These are phyloP conservation scores for Argyrosomus japonicus DNA, from an alignment of 2,113 vertebrate genomes.

Conservation along the genomic window DNA sequence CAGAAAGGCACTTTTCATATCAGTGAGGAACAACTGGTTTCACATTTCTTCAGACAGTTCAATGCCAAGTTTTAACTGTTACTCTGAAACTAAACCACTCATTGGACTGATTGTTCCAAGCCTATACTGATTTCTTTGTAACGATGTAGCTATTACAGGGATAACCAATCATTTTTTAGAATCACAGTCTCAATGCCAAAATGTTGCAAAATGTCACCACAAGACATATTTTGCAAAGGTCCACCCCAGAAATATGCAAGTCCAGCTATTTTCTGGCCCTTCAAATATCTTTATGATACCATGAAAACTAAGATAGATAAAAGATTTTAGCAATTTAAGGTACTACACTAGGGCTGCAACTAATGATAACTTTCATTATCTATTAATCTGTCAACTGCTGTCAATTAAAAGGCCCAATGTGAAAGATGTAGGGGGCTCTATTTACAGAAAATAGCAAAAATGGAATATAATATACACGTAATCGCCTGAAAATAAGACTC, in stretches of 20 bases:
- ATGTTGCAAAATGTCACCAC: slow-evolving; percentile 11
- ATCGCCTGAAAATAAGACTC: no score
- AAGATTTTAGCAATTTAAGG: no score
- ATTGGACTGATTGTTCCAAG: background rate
- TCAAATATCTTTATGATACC: no score
- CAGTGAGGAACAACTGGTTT: background rate
- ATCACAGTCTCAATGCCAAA: background rate
- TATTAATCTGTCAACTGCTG: no score
- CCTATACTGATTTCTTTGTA: slow-evolving; percentile 1
- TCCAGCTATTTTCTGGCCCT: background rate
- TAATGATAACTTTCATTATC: no score
- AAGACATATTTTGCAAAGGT: slow-evolving; percentile 20
- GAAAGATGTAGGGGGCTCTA: no score
- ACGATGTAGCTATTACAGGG: background rate
- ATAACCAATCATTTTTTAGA: slow-evolving; percentile 5
- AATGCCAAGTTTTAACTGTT: background rate
- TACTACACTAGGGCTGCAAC: no score
- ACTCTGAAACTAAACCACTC: background rate
- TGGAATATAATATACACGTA: no score
- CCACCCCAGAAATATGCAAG: background rate
- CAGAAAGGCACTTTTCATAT: background rate
- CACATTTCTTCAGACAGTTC: background rate
- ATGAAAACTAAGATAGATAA: background rate
- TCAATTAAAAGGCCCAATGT: no score
- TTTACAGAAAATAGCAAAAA: no score